phyloP scores from a whole-genome alignment of 1,140 invertebrate species.

The Brachionus sp. region DNA sequence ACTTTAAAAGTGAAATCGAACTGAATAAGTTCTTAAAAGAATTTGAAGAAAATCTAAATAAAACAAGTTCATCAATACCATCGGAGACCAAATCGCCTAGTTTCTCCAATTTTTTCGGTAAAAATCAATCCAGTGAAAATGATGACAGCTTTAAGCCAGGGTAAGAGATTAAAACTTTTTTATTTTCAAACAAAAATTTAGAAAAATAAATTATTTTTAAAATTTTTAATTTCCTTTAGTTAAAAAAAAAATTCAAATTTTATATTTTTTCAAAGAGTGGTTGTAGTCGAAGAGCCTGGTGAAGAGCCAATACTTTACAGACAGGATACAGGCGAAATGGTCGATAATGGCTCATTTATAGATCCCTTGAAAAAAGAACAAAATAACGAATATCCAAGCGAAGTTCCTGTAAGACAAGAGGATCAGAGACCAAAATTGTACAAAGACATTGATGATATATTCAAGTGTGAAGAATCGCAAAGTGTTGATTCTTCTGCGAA shows the following conservation, averaged over 20 bases:
- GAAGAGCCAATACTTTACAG: conserved; percentile 41
- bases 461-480: background rate
- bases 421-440: background rate
- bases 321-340: conserved; percentile 36
- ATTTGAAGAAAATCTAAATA: conserved; percentile 36
- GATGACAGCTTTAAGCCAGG: conserved; percentile 1
- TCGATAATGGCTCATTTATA: background rate
- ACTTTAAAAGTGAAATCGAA: conserved; percentile 42
- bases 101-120: background rate
- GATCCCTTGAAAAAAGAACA: background rate
- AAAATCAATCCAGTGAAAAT: background rate
- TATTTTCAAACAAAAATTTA: too few relatives aligned
- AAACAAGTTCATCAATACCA: background rate
- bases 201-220: background rate
- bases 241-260: too few relatives aligned
- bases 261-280: background rate
- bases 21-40: conserved; percentile 40
- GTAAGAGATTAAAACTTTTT: too few relatives aligned
- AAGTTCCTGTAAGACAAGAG: background rate
- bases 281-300: conserved; percentile 43
- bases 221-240: background rate
- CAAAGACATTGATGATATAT: conserved; percentile 20
- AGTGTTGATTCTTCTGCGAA: background rate
- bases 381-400: conserved; percentile 22
- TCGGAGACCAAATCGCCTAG: background rate